Conservation (phyloP, 2,113 vertebrate genomes). For the Mesoclemmys tuberculata region DNA sequence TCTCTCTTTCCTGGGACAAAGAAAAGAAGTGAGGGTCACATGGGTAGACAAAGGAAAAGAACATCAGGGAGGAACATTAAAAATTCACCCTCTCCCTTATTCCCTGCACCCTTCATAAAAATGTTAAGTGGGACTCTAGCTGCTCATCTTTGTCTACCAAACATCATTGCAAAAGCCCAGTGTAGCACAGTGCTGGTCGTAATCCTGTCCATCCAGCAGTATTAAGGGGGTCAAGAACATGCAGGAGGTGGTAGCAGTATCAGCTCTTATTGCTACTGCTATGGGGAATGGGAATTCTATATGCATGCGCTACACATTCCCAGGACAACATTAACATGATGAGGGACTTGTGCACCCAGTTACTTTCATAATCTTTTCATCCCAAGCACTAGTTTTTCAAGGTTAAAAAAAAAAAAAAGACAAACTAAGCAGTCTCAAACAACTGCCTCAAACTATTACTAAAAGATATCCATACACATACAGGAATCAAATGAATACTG, state of each 20-base stretch:
- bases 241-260: neutral
- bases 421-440: neutral
- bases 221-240: neutral
- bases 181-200: neutral
- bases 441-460: rapidly evolving
- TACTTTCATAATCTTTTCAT: neutral
- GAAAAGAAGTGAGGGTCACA: neutral
- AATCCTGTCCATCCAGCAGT: neutral
- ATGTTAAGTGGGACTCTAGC: neutral
- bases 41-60: neutral
- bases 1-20: neutral
- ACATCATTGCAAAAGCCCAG: neutral
- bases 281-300: neutral
- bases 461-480: neutral
- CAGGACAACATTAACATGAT: neutral
- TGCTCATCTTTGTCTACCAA: neutral
- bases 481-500: neutral
- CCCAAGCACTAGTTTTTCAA: neutral
- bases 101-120: neutral
- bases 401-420: neutral
- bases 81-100: neutral
- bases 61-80: neutral
- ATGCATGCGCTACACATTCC: neutral
- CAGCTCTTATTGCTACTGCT: neutral
- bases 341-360: neutral